Evolutionary conservation across 1,140 invertebrate species (phyloP), one percentile per base, ranked within the genome.

Genomic region (Littorina saxatilis): DNA sequence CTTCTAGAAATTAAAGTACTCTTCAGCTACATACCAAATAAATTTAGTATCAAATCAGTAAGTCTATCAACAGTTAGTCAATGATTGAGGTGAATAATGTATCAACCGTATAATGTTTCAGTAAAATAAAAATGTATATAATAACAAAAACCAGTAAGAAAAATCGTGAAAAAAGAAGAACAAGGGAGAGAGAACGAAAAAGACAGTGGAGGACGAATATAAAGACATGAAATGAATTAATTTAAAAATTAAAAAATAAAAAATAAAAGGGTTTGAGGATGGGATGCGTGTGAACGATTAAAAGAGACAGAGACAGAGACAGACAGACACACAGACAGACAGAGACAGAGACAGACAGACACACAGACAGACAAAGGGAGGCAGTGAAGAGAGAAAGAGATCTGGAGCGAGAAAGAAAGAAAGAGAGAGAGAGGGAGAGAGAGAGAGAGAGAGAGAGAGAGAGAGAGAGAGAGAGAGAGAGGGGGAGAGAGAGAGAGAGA

Each of bases 401-500:
- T 7, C 9, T 9, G n/a, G 32, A 66, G 61, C 9, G 32, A 66
- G 61, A 66, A 27, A 66, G 61, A 66, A 27, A 66, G 61, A 66
- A 27, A 66, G 61, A 66, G 32, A 66, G 61, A 66, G 32, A 66
- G 61, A 66, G 32, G n/a, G 61, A 66, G 32, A 66, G 61, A 66
- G 32, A 66, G 61, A 66, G 32, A 66, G 61, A 66, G 32, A 66
- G 61, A 66, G 32, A 66, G 61, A 66, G 32, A 66, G 61, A 66
- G 32, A 66, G 61, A 66, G 32, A 66, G 61, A 66, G 32, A 66
- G 61, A 66, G 32, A 66, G 61, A 66, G 32, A 66, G 61, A 66
- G 32, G n/a, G 61, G n/a, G 32, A 66, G 61, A 66, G 32, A 66
- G 61, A 66, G 32, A 66, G 61, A 66, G 32, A 66, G 61, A 66